Evolutionary conservation across 2,888 invertebrate species (phyloP).

Genomic region (Amphipoea oculea): DNA sequence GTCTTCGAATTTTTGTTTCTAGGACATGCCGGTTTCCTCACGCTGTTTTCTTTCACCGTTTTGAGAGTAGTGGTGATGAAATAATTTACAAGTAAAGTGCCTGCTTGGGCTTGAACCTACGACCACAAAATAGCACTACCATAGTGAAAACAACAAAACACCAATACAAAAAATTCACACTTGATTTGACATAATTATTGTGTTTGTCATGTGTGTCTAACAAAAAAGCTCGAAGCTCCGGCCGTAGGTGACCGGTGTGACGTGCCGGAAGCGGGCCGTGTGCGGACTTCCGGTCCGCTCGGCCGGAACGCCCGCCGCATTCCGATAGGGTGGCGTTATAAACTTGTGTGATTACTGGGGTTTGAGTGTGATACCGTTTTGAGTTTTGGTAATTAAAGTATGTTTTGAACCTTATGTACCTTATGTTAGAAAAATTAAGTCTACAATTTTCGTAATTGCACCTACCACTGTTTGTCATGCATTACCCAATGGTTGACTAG

Average conservation of each 20-base stretch:
- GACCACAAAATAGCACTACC: too few relatives aligned
- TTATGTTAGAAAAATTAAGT: background rate
- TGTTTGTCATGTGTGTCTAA: constrained; percentile 54
- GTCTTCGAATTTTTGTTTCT: too few relatives aligned
- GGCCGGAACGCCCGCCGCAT: constrained; percentile 68
- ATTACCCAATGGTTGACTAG: background rate
- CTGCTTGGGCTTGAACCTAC: too few relatives aligned
- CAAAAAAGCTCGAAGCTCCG: constrained; percentile 66
- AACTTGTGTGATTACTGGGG: constrained; percentile 51
- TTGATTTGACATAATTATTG: constrained; percentile 50
- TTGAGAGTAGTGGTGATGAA: too few relatives aligned
- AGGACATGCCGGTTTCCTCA: too few relatives aligned
- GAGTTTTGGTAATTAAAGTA: constrained; percentile 9
- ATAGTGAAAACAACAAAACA: background rate
- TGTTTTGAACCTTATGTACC: background rate
- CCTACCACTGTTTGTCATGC: too few relatives aligned
- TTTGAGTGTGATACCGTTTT: constrained; percentile 32
- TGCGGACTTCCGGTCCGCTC: constrained; percentile 74
- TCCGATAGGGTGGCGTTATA: constrained; percentile 65
- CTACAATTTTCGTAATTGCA: background rate
- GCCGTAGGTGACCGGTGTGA: constrained; percentile 65
- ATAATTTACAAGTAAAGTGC: too few relatives aligned
- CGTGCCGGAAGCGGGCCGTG: constrained; percentile 73
- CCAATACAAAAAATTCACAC: constrained; percentile 22
- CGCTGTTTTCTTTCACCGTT: too few relatives aligned